phyloP scores from a whole-genome alignment of 2,888 invertebrate species.

The Pasiphila rectangulata region DNA sequence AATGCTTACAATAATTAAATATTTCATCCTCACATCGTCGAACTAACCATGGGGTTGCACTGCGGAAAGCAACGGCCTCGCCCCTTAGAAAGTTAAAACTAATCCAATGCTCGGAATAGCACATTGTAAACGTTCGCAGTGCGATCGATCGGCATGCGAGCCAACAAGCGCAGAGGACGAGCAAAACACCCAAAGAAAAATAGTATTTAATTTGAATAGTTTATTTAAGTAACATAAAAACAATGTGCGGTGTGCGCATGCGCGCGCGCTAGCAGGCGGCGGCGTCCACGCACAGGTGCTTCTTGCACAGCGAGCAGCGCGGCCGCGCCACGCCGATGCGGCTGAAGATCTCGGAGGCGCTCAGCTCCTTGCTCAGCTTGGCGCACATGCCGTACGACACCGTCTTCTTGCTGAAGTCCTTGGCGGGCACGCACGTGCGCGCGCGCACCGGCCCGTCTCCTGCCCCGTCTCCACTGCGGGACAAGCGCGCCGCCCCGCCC shows the following conservation, averaged over 20 bases:
- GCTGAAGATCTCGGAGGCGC: conserved; percentile 72
- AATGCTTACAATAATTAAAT: too few species aligned
- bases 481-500: neutral
- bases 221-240: conserved; percentile 25
- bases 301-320: conserved; percentile 69
- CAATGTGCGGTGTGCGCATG: conserved; percentile 3
- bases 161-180: neutral
- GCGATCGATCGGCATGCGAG: too few species aligned
- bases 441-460: conserved; percentile 73
- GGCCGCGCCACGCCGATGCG: conserved; percentile 66
- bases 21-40: too few species aligned
- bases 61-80: too few species aligned
- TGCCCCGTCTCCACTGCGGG: conserved; percentile 67
- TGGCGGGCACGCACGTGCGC: conserved; percentile 71
- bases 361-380: conserved; percentile 70
- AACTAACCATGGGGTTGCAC: too few species aligned
- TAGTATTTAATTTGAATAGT: conserved; percentile 6
- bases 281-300: conserved; percentile 67
- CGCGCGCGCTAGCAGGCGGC: conserved; percentile 58
- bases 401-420: conserved; percentile 71
- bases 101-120: too few species aligned
- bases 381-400: conserved; percentile 73
- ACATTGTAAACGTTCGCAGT: too few species aligned
- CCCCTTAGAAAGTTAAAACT: too few species aligned
- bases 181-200: neutral